These are phyloP conservation scores for Nowickia ferox DNA, from an alignment of 2,888 invertebrate genomes.

Conservation along the genomic window DNA sequence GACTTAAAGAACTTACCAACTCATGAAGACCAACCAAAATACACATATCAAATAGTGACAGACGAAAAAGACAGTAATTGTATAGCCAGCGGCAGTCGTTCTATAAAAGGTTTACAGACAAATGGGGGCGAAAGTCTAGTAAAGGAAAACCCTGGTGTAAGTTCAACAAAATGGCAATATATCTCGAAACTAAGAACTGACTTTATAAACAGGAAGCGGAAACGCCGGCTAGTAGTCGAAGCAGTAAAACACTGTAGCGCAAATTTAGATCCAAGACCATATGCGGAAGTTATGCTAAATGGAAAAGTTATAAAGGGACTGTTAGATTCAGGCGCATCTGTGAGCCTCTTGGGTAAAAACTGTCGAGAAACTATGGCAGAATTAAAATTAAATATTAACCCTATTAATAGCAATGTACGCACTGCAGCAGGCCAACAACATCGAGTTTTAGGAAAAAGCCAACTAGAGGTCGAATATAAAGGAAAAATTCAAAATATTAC, in stretches of 20 bases:
- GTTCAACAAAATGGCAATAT: neutral
- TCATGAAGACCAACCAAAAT: no score
- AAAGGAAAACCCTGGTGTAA: no score
- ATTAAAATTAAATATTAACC: neutral
- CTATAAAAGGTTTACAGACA: no score
- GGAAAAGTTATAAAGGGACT: neutral
- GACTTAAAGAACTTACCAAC: no score
- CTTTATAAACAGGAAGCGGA: neutral
- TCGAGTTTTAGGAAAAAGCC: neutral
- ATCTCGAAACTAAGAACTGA: neutral
- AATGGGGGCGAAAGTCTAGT: no score
- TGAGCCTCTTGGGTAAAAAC: slow-evolving; percentile 32
- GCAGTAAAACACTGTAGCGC: no score
- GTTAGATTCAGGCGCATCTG: slow-evolving; percentile 46
- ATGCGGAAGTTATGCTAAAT: neutral
- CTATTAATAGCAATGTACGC: neutral
- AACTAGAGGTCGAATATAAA: neutral
- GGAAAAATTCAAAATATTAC: neutral
- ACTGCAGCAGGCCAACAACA: neutral
- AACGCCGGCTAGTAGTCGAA: neutral
- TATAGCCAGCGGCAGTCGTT: no score
- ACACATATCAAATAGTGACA: no score
- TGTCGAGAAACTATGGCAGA: slow-evolving; percentile 19
- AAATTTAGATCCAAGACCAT: neutral
- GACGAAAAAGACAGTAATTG: no score